These are phyloP conservation scores for Lontra canadensis DNA, from an alignment of 2,113 vertebrate species.

Conservation along the genomic window DNA sequence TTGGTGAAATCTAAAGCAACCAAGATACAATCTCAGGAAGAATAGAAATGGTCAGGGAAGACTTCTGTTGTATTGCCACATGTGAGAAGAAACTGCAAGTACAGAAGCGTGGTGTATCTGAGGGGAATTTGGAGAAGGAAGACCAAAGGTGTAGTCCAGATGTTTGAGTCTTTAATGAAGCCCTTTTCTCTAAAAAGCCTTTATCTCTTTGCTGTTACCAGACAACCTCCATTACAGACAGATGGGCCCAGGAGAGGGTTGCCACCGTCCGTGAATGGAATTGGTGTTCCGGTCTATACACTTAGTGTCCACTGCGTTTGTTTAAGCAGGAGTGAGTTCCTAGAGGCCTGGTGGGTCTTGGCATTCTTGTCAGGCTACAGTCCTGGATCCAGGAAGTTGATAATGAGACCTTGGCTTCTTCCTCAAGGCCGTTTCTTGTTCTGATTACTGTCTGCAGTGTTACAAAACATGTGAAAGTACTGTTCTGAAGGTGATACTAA, in stretches of 20 bases:
- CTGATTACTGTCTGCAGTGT: not conserved
- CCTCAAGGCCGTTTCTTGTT: not conserved
- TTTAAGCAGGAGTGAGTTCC: not conserved
- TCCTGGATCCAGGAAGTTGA: not conserved
- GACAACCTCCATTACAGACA: not conserved
- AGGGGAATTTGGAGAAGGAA: not conserved
- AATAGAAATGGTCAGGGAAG: not conserved
- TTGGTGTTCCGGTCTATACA: not conserved
- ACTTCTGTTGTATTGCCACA: not conserved
- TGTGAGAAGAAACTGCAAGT: not conserved
- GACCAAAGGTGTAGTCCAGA: not conserved
- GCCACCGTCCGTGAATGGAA: not conserved
- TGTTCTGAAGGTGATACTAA: not conserved
- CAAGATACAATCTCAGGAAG: not conserved
- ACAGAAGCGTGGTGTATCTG: not conserved
- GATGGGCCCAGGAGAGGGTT: not conserved
- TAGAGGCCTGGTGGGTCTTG: not conserved
- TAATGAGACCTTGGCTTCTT: not conserved
- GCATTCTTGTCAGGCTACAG: not conserved
- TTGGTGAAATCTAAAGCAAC: not conserved
- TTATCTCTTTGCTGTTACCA: not conserved
- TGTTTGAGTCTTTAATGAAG: conserved; percentile 39
- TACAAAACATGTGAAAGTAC: not conserved
- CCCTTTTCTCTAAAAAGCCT: not conserved
- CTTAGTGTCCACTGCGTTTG: not conserved